Evolutionary conservation across 2,797 vertebrate species (phyloP).

Genomic region (Salmo trutta): DNA sequence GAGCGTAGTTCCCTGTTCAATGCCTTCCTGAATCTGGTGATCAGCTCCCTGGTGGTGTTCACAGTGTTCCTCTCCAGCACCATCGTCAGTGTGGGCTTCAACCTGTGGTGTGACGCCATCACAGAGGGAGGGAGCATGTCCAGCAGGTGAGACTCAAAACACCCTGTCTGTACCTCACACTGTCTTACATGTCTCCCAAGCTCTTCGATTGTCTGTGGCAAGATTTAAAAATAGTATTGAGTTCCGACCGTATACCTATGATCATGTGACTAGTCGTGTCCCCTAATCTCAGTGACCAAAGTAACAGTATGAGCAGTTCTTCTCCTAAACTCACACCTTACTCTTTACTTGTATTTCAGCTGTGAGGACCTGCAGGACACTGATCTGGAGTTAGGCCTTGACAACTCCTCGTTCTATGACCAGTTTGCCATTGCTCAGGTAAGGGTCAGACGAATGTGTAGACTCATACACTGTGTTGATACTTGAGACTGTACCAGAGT

Average conservation of each 20-base stretch:
- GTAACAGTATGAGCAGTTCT: neutral
- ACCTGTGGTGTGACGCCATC: constrained; percentile 94
- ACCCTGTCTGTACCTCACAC: neutral
- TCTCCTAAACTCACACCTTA: neutral
- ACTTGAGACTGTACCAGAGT: neutral
- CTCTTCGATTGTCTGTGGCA: neutral
- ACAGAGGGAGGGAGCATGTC: constrained; percentile 88
- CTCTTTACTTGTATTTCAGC: constrained; percentile 66
- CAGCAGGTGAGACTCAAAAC: constrained; percentile 80
- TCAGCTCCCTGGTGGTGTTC: constrained; percentile 90
- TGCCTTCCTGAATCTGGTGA: constrained; percentile 92
- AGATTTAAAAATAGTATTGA: neutral
- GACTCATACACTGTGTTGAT: neutral
- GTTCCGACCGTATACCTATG: neutral
- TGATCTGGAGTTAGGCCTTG: constrained; percentile 88
- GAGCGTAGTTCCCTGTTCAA: constrained; percentile 89
- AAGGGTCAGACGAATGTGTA: constrained; percentile 23
- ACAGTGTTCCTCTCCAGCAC: constrained; percentile 94
- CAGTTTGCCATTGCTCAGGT: constrained; percentile 97
- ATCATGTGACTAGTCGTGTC: neutral
- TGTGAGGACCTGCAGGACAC: constrained; percentile 92
- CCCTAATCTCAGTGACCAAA: neutral
- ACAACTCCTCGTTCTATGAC: constrained; percentile 95
- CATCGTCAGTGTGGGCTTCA: constrained; percentile 95
- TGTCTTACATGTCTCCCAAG: neutral